Evolutionary conservation across 2,888 invertebrate genomes (phyloP), one percentile per base, ranked within the genome.

Genomic region (Lasioglossum leucozonium): DNA sequence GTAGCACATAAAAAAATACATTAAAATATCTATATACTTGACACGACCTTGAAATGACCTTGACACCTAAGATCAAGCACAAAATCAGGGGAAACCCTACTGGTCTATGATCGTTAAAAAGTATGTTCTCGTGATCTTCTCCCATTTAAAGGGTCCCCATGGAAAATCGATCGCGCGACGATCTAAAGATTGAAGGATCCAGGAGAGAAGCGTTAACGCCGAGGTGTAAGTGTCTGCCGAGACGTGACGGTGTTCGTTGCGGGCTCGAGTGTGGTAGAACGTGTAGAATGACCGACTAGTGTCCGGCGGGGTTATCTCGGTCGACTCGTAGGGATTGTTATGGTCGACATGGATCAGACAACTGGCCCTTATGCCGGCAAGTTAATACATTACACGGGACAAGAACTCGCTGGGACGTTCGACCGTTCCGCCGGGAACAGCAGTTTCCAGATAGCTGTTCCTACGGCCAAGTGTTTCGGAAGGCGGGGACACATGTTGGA

Each of bases 301-400:
- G 40, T 80, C 62, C 71, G 26, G 16, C 34, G 72, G 73, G 86
- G 90, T 91, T 92, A 91, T 91, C 91, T 89, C 81, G 73, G 69
- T 40, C 72, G 76, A 82, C 88, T 87, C 87, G 79, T 74, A 79
- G 89, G 82, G 78, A 85, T 84, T 83, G 88, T 89, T 88, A 90
- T 82, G 87, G 88, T 81, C 77, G 87, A 81, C 88, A 69, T 75
- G 87, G 76, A 85, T 65, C 81, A 72, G 79, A 77, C 81, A 73
- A 62, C 71, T 40, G 58, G 69, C n/a, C 77, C 79, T 82, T 81
- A 86, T 30, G 79, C 40, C 34, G 71, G 55, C 42, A 58, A 85
- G 77, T 77, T 85, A 79, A 86, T 86, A 75, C 82, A 79, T 85
- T 79, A 72, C 81, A 74, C 71, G 34, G 65, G 58, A 71, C 76